phyloP scores from a whole-genome alignment of 2,888 invertebrate species.

The Lasioglossum malachurum region DNA sequence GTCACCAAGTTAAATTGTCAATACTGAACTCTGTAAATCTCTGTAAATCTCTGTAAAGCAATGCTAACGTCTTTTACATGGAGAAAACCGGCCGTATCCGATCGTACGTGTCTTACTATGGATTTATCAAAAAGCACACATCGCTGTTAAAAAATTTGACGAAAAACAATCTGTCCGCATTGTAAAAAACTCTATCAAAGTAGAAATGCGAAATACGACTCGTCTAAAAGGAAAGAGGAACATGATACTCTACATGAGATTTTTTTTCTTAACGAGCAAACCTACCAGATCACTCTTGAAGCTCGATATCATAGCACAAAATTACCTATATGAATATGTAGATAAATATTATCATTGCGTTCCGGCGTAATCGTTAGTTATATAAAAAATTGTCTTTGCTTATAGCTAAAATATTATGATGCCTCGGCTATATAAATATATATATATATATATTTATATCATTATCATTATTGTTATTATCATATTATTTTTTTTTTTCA shows the following conservation, averaged over 20 bases:
- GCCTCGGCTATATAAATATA: constrained; percentile 84
- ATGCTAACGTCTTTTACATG: background rate
- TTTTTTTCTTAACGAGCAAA: constrained; percentile 60
- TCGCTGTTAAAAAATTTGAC: constrained; percentile 23
- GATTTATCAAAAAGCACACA: constrained; percentile 11
- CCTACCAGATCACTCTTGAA: constrained; percentile 60
- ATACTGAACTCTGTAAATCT: constrained; percentile 26
- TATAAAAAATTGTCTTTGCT: constrained; percentile 84
- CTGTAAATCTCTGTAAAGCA: constrained; percentile 1
- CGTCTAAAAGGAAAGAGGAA: constrained; percentile 61
- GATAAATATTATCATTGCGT: constrained; percentile 81
- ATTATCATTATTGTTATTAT: constrained; percentile 75
- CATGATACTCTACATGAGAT: constrained; percentile 66
- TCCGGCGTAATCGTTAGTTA: constrained; percentile 75
- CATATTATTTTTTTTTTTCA: constrained; percentile 67
- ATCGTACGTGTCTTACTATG: constrained; percentile 13
- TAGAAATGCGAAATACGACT: constrained; percentile 49
- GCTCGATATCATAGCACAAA: constrained; percentile 77
- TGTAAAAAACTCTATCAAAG: constrained; percentile 15
- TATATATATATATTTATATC: constrained; percentile 78
- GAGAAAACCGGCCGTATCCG: background rate
- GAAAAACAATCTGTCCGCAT: constrained; percentile 11
- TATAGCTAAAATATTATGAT: constrained; percentile 84
- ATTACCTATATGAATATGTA: constrained; percentile 76
- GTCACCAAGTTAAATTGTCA: constrained; percentile 31